Percentiles rank a stretch among this genome's conserved stretches.
Evolutionary conservation across 1,140 invertebrate genomes (phyloP).

Genomic region (Bombus superbus): DNA sequence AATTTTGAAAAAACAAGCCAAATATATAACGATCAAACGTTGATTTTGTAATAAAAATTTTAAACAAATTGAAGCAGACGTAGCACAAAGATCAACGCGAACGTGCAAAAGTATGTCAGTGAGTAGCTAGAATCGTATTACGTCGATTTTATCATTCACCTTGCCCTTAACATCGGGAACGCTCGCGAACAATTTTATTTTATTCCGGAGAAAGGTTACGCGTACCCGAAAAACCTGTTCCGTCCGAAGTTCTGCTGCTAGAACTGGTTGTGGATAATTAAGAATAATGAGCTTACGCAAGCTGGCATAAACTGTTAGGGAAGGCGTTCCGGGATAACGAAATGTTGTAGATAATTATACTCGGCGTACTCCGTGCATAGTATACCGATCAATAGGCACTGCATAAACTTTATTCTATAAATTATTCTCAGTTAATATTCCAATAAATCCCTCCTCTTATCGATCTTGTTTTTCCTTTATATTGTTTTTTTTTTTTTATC

Average conservation of each 20-base stretch:
- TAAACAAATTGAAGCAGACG: background rate
- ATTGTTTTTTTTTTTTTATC: background rate
- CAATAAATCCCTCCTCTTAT: background rate
- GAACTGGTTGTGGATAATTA: constrained; percentile 39
- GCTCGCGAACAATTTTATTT: background rate
- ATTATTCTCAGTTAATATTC: background rate
- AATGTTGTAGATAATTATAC: constrained; percentile 21
- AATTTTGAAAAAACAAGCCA: too few species aligned
- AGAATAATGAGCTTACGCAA: constrained; percentile 44
- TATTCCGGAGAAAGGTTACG: background rate
- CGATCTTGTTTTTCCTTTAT: background rate
- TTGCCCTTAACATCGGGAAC: background rate
- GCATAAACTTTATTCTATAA: background rate
- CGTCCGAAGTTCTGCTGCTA: background rate
- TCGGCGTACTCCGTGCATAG: background rate
- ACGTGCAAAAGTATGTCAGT: background rate
- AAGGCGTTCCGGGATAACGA: constrained; percentile 21
- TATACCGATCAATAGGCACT: too few species aligned
- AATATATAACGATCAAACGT: too few species aligned
- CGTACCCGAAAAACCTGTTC: constrained; percentile 42
- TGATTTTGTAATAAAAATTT: background rate
- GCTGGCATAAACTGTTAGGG: constrained; percentile 23
- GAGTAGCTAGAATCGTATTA: background rate
- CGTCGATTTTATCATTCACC: background rate
- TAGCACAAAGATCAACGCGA: background rate